Conservation (phyloP, 2,113 vertebrate species). For the Bagarius yarrelli region DNA sequence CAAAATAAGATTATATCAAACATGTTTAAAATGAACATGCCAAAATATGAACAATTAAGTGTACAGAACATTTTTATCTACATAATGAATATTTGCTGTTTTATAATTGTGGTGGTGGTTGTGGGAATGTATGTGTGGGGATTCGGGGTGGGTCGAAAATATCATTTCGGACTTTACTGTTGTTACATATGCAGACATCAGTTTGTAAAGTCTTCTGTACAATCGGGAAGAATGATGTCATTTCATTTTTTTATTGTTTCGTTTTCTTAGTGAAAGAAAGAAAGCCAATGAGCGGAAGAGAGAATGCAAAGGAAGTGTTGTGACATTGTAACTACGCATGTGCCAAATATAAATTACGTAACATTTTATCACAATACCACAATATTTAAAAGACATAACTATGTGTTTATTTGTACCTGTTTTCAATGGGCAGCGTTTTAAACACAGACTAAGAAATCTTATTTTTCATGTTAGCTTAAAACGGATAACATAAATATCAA, state of each 20-base stretch:
- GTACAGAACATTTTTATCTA: constrained; percentile 75
- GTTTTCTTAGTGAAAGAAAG: constrained; percentile 15
- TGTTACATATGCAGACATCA: constrained; percentile 46
- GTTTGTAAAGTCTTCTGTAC: constrained; percentile 39
- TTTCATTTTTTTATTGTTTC: constrained; percentile 24
- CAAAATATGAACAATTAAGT: constrained; percentile 83
- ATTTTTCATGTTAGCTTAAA: background rate
- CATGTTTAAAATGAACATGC: constrained; percentile 72
- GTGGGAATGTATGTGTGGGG: constrained; percentile 42
- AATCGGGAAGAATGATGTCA: constrained; percentile 31
- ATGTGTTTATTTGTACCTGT: background rate
- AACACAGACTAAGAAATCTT: background rate
- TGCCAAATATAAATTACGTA: constrained; percentile 13
- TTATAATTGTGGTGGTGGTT: constrained; percentile 48
- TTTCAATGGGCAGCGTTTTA: background rate
- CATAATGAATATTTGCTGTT: constrained; percentile 76
- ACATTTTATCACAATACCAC: background rate
- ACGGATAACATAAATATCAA: background rate
- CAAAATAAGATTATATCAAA: constrained; percentile 68
- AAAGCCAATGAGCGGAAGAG: background rate
- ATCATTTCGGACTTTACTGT: constrained; percentile 57
- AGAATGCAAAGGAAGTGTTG: background rate
- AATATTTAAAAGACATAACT: background rate
- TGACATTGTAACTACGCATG: constrained; percentile 16
- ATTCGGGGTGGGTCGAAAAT: constrained; percentile 51